Evolutionary conservation across 2,113 vertebrate species (phyloP), one percentile per base, ranked within the genome.

Genomic region (Chrysochloris asiatica): DNA sequence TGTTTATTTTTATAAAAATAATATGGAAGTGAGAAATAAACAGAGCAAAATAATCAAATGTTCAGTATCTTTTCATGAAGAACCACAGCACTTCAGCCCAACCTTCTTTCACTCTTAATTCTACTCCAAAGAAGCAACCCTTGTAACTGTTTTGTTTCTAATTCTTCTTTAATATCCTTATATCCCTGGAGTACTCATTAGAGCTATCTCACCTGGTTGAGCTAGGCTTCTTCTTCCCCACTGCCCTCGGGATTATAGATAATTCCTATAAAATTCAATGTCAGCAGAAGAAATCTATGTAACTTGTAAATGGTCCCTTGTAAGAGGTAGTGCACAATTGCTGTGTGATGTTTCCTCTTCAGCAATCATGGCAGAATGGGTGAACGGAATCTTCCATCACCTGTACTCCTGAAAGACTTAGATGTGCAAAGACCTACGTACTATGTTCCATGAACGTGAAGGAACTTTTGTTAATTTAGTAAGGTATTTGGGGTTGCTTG

Each of bases 361-460:
- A 73, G 71, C 24, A 73, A 12, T 73, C 41, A 16, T 7, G 30
- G 30, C 12, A 67, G 33, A 7, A 36, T 36, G n/a, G 6, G n/a
- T 19, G n/a, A 67, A 5, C n/a, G 63, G 63, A n/a, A 67, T 67
- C n/a, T 33, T 17, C 33, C 33, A 67, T 19, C 33, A 17, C 63
- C 63, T 36, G 10, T 16, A 6, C 45, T 73, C 71, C 71, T 28
- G 69, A 45, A 21, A 45, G 41, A 45, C 26, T 45, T 5, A 73
- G 71, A 73, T 73, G 41, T 41, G 24, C 24, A 72, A 14, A 73
- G 71, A 30, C 24, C 71, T 73, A 26, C 3, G 13, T 73, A 45
- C 41, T 41, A 28, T 43, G 13, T 73, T 30, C 8, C 28, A 0
- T 0, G n/a, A 13, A 38, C 21, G 4, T 1, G n/a, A 83, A 36